Evolutionary conservation across 1,140 invertebrate genomes (phyloP).

Genomic region (Chironomus tepperi): DNA sequence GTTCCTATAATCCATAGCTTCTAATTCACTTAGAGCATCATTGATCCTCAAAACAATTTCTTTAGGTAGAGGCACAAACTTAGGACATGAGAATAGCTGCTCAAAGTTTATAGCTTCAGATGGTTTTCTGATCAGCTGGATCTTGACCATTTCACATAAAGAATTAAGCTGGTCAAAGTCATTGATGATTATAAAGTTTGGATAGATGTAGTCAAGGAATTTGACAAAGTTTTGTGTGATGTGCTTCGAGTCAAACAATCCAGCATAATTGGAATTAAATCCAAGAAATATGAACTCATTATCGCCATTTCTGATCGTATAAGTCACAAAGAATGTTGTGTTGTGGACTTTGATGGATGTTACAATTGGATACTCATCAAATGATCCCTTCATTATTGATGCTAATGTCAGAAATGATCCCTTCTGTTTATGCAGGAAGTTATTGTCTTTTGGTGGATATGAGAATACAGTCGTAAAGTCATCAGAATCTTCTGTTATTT

Average conservation of each 20-base stretch:
- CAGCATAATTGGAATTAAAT: not conserved
- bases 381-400: not conserved
- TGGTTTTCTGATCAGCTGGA: not conserved
- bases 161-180: not conserved
- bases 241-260: not conserved
- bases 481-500: not conserved
- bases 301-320: not conserved
- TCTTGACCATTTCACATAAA: not conserved
- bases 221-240: not conserved
- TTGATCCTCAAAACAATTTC: conserved; percentile 68
- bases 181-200: not conserved
- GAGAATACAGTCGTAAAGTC: not conserved
- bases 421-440: not conserved
- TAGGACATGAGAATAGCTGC: not conserved
- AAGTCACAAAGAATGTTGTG: not conserved
- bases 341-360: not conserved
- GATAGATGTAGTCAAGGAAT: conserved; percentile 12
- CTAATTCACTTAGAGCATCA: conserved; percentile 68
- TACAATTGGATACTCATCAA: not conserved
- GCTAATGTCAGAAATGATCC: conserved; percentile 3
- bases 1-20: conserved; percentile 72
- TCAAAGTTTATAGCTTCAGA: not conserved
- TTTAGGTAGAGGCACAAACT: conserved; percentile 52
- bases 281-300: conserved; percentile 3
- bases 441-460: conserved; percentile 6